Evolutionary conservation across 2,888 invertebrate genomes (phyloP), one percentile per base, ranked within the genome.

Genomic region (Calameuta idolon): DNA sequence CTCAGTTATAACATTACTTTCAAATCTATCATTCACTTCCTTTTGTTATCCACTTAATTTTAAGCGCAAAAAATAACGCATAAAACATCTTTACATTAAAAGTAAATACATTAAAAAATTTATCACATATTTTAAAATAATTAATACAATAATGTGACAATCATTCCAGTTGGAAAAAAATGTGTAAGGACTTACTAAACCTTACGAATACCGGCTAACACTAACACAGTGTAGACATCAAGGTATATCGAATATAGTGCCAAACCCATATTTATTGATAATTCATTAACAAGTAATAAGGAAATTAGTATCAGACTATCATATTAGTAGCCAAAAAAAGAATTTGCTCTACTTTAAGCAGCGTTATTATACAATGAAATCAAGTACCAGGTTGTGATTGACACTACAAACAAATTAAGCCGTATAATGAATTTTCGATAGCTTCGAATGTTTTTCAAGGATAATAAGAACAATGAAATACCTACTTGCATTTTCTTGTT

Each of bases 201-300:
- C 55, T 9, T 55, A 23, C 23, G 55, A 55, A 55, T 55, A 23
- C 55, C 55, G 55, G 40, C 35, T 0, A 37, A 37, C 23, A 55
- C 23, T 55, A 55, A 23, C 55, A 23, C 55, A 55, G 55, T 55
- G 55, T 55, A 9, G 55, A 23, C 9, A 23, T 55, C 23, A 23
- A 9, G 23, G 55, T 55, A 55, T 55, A 55, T 23, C 23, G 12
- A n/a, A 69, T 30, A 35, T n/a, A 23, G 12, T 34, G 74, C 69
- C 30, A 33, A 77, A 75, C 69, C 69, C 69, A 77, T 34, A 69
- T 15, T 40, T 78, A 78, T 78, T 78, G 78, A 76, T 78, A 76
- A 76, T 75, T 78, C 75, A 78, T 78, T 78, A 76, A 71, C 15
- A 68, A 78, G 71, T 55, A 75, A 69, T 69, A 71, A 34, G 71